Conservation (phyloP, 1,140 invertebrate species). For the Hycleus cichorii region DNA sequence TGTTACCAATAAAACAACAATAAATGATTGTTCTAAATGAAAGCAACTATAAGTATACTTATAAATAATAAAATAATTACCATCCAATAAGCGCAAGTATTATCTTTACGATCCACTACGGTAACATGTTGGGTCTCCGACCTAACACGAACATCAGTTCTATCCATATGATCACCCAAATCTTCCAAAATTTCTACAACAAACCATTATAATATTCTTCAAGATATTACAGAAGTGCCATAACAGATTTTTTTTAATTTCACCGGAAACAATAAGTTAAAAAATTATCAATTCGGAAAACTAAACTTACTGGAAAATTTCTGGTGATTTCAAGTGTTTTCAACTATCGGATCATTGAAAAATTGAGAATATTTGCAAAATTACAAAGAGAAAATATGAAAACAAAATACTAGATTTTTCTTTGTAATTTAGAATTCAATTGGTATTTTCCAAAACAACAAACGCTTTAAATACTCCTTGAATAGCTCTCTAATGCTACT, state of each 20-base stretch:
- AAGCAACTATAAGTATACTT: constrained; percentile 40
- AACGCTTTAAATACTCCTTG: background rate
- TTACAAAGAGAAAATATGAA: no score
- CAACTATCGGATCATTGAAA: no score
- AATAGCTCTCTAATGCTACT: no score
- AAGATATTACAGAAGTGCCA: no score
- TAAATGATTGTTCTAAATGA: constrained; percentile 20
- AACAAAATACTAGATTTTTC: no score
- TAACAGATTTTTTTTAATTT: no score
- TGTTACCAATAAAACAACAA: background rate
- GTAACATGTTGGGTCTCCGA: constrained; percentile 59
- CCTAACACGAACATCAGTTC: constrained; percentile 57
- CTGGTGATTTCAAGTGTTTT: no score
- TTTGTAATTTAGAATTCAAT: no score
- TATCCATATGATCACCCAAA: constrained; percentile 65
- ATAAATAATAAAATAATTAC: constrained; percentile 58
- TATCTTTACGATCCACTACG: constrained; percentile 59
- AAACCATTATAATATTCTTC: constrained; percentile 5
- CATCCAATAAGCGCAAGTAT: constrained; percentile 65
- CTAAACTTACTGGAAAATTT: no score
- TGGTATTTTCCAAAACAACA: constrained; percentile 4
- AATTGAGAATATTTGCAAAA: no score
- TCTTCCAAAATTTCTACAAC: constrained; percentile 71
- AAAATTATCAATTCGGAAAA: no score
- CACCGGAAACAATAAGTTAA: no score